Conservation (phyloP, 1,140 invertebrate species). For the Pectinophora gossypiella region DNA sequence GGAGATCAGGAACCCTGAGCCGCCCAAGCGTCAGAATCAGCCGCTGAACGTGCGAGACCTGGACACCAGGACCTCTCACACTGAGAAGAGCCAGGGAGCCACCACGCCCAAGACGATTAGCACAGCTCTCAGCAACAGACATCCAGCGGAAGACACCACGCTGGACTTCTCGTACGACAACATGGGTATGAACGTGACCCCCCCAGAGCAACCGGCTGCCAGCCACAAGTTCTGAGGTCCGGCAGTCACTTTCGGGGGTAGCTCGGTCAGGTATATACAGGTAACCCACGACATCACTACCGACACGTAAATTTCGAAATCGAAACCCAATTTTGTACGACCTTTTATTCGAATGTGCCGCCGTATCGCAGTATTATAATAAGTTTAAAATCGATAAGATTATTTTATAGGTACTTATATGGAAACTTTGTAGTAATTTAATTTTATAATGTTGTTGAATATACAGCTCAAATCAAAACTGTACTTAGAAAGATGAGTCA, state of each 20-base stretch:
- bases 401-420: too few species aligned
- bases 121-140: constrained; percentile 73
- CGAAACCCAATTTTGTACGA: too few species aligned
- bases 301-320: too few species aligned
- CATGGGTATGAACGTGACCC: constrained; percentile 78
- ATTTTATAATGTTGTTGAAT: too few species aligned
- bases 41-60: constrained; percentile 53
- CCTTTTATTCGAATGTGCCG: too few species aligned
- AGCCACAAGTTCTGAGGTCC: constrained; percentile 54
- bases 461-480: too few species aligned
- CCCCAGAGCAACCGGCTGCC: constrained; percentile 65
- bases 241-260: not conserved
- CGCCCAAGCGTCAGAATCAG: constrained; percentile 43
- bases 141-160: constrained; percentile 81
- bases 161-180: constrained; percentile 84
- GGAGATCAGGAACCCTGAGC: constrained; percentile 56
- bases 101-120: constrained; percentile 76
- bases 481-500: too few species aligned
- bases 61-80: constrained; percentile 52
- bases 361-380: too few species aligned
- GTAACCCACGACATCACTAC: not conserved
- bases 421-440: too few species aligned
- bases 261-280: not conserved
- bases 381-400: too few species aligned
- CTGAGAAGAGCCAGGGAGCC: constrained; percentile 62